phyloP scores from a whole-genome alignment of 2,888 invertebrate species.

The Anorthoa munda region DNA sequence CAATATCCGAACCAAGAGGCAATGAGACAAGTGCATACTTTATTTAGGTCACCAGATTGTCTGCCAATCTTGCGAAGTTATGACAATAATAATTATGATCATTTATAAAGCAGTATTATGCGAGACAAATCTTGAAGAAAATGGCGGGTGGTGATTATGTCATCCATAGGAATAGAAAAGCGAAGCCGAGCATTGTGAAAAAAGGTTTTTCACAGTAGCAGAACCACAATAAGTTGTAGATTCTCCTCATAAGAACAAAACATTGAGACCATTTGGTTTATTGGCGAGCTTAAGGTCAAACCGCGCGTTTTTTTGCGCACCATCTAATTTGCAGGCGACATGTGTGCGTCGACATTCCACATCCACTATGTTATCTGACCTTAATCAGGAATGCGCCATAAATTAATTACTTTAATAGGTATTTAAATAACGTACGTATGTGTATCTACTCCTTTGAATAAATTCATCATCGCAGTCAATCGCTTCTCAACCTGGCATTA shows the following conservation, averaged over 20 bases:
- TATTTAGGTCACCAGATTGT: not conserved
- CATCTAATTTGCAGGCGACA: constrained; percentile 36
- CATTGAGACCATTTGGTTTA: constrained; percentile 3
- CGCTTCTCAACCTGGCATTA: not conserved
- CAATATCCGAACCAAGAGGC: no score
- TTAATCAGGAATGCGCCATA: constrained; percentile 44
- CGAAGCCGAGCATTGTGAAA: not conserved
- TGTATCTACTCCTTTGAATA: not conserved
- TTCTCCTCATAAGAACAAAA: not conserved
- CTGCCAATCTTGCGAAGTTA: not conserved
- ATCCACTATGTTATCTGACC: constrained; percentile 51
- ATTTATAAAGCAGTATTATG: not conserved
- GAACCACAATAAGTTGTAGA: not conserved
- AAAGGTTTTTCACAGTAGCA: not conserved
- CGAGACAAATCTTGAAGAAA: not conserved
- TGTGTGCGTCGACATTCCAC: constrained; percentile 48
- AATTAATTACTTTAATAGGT: constrained; percentile 39
- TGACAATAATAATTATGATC: not conserved
- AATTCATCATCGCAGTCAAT: not conserved
- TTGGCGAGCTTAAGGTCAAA: constrained; percentile 6
- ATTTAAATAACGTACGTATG: constrained; percentile 18
- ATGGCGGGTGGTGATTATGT: no score
- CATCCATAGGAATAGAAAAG: not conserved
- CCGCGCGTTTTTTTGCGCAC: constrained; percentile 19
- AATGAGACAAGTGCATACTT: not conserved